These are phyloP conservation scores for Oxyura jamaicensis DNA, from an alignment of 2,113 vertebrate genomes.

Conservation along the genomic window DNA sequence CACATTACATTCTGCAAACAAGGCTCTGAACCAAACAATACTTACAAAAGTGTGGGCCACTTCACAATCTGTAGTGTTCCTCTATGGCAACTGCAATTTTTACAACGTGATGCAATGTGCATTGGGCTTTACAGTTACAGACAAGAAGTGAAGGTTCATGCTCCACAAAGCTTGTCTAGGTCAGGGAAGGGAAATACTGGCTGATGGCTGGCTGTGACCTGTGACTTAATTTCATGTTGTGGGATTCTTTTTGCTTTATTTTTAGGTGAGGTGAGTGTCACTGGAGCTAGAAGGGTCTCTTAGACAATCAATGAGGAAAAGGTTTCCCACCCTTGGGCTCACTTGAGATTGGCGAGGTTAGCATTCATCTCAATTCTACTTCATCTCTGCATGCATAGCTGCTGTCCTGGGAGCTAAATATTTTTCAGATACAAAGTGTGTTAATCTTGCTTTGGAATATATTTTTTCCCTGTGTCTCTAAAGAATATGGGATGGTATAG, in stretches of 20 bases:
- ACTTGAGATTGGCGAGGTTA: not conserved
- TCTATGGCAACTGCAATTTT: not conserved
- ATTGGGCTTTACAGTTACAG: not conserved
- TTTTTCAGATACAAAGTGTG: conserved; percentile 22
- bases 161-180: not conserved
- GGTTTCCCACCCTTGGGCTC: not conserved
- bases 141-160: not conserved
- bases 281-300: not conserved
- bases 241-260: not conserved
- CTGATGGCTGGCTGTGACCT: not conserved
- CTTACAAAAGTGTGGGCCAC: not conserved
- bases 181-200: not conserved
- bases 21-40: not conserved
- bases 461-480: not conserved
- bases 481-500: not conserved
- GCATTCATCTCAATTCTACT: not conserved
- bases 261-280: not conserved
- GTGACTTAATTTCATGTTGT: not conserved
- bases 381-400: not conserved
- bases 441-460: conserved; percentile 1
- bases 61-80: not conserved
- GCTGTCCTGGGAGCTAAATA: not conserved
- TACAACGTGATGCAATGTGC: not conserved
- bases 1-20: not conserved
- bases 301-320: not conserved